phyloP scores from a whole-genome alignment of 1,140 invertebrate genomes.

The Drosophila parvula region DNA sequence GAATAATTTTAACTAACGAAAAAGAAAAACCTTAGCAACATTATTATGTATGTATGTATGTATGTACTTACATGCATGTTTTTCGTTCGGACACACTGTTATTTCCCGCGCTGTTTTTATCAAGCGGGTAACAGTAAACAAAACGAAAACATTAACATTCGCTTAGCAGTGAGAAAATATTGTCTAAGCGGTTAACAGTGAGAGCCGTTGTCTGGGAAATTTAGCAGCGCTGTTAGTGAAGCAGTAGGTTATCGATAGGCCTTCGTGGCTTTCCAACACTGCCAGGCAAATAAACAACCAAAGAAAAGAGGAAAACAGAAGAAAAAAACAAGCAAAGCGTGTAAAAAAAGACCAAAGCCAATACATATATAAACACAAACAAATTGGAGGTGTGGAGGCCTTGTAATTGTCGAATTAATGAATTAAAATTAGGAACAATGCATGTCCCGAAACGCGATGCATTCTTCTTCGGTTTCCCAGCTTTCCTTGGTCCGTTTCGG shows the following conservation, averaged over 20 bases:
- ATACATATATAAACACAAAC: slow-evolving; percentile 43
- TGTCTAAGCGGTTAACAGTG: neutral
- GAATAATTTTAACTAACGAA: no score
- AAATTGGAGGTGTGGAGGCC: slow-evolving; percentile 32
- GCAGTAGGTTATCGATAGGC: slow-evolving; percentile 43
- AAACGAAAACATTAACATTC: neutral
- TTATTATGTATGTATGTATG: no score
- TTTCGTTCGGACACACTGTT: neutral
- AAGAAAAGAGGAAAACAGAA: slow-evolving; percentile 35
- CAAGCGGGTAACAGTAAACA: neutral
- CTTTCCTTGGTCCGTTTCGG: slow-evolving; percentile 8
- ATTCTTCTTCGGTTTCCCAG: neutral
- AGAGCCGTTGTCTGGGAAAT: neutral
- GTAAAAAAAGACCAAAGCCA: slow-evolving; percentile 41
- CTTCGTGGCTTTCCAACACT: slow-evolving; percentile 25
- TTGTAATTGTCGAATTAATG: slow-evolving; percentile 32
- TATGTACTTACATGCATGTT: no score
- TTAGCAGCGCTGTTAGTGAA: slow-evolving; percentile 25
- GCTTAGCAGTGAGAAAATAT: neutral
- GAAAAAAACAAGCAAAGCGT: slow-evolving; percentile 55
- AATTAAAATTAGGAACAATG: slow-evolving; percentile 27
- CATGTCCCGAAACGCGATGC: neutral
- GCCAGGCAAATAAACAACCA: slow-evolving; percentile 58
- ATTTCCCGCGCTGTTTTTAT: slow-evolving; percentile 5
- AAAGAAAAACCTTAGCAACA: no score